phyloP scores from a whole-genome alignment of 23 tunicate species.

The Aplidium turbinatum region DNA sequence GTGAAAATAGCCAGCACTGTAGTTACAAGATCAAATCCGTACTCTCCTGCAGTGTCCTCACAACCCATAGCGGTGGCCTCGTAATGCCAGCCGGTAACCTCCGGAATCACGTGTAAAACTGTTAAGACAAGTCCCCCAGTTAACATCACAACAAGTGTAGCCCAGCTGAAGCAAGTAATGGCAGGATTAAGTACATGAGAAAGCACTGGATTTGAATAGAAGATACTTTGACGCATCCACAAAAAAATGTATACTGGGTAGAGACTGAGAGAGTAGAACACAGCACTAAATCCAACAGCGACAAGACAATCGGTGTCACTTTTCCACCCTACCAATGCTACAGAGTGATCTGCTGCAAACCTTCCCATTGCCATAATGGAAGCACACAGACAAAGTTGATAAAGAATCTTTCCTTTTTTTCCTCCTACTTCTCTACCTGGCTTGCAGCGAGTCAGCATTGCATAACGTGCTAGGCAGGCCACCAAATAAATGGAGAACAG shows the following conservation, averaged over 20 bases:
- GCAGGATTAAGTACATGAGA: constrained; percentile 80
- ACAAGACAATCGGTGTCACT: constrained; percentile 45
- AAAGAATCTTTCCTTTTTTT: constrained; percentile 69
- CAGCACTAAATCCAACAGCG: constrained; percentile 74
- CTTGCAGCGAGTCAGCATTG: constrained; percentile 49
- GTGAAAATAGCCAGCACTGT: constrained; percentile 49
- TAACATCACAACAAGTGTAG: constrained; percentile 67
- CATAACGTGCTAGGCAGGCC: constrained; percentile 62
- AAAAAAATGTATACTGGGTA: constrained; percentile 82
- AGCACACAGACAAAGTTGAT: constrained; percentile 60
- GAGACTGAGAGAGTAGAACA: constrained; percentile 75
- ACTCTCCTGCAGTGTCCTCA: constrained; percentile 41
- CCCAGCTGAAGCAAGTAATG: constrained; percentile 68
- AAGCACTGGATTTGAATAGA: constrained; percentile 87
- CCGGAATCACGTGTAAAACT: constrained; percentile 68
- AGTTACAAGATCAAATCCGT: constrained; percentile 63
- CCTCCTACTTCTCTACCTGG: constrained; percentile 75
- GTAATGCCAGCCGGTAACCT: constrained; percentile 77
- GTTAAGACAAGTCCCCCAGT: constrained; percentile 57
- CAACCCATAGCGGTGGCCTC: constrained; percentile 67
- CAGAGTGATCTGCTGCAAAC: constrained; percentile 64
- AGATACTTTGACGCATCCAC: constrained; percentile 91
- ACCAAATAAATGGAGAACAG: constrained; percentile 61
- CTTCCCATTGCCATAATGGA: constrained; percentile 68
- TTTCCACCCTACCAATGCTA: constrained; percentile 62